These are phyloP conservation scores for Heliconius himera DNA, from an alignment of 1,140 invertebrate genomes.

Conservation along the genomic window DNA sequence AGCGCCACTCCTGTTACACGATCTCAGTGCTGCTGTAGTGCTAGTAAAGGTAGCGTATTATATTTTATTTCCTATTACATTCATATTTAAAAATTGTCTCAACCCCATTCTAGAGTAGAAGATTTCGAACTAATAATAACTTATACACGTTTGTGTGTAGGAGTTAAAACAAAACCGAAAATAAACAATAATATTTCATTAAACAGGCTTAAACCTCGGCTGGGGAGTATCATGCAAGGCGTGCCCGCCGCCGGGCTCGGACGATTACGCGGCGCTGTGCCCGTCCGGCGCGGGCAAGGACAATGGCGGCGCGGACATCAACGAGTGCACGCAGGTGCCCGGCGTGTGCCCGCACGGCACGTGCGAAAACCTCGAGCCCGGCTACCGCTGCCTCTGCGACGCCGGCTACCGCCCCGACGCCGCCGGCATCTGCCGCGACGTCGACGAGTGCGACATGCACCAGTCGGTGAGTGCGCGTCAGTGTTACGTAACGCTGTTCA, in stretches of 20 bases:
- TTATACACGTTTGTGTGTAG: no score
- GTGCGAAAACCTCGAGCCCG: conserved; percentile 91
- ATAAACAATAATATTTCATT: no score
- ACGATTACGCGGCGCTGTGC: conserved; percentile 89
- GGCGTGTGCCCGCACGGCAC: conserved; percentile 92
- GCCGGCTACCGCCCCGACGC: conserved; percentile 89
- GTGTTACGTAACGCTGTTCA: no score
- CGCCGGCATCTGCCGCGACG: conserved; percentile 90
- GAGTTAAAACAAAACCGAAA: no score
- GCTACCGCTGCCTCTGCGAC: conserved; percentile 90
- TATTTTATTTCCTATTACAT: neutral
- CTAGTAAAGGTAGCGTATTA: conserved; percentile 80
- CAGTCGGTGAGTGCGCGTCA: conserved; percentile 81
- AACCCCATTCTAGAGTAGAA: no score
- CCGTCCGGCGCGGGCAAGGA: conserved; percentile 91
- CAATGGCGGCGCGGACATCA: conserved; percentile 92
- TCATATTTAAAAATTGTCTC: no score
- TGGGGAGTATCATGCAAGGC: conserved; percentile 92
- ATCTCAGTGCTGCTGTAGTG: conserved; percentile 93
- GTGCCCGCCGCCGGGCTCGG: conserved; percentile 87
- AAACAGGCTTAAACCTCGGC: conserved; percentile 86
- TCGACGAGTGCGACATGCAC: conserved; percentile 93
- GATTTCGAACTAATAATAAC: no score
- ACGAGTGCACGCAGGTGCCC: conserved; percentile 91
- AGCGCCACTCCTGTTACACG: conserved; percentile 89